Percentiles rank a stretch among this genome's conserved stretches.
These are phyloP conservation scores for Anhinga anhinga DNA, from an alignment of 2,113 vertebrate genomes.

Conservation along the genomic window DNA sequence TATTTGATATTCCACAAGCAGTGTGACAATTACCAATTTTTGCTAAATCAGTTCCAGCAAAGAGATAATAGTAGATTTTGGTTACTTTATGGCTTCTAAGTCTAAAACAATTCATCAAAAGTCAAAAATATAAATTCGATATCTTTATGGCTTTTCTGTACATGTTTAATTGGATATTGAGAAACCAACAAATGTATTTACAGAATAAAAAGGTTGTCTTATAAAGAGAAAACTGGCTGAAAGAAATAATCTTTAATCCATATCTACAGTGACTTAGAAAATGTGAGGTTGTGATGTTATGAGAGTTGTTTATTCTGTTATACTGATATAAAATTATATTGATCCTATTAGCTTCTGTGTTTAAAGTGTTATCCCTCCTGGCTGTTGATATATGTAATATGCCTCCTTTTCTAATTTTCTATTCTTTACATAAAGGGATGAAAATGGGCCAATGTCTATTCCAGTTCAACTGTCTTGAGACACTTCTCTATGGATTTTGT, in stretches of 20 bases:
- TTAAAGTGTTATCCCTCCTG: not conserved
- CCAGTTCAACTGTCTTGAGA: not conserved
- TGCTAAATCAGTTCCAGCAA: not conserved
- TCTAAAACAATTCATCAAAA: not conserved
- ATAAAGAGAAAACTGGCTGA: not conserved
- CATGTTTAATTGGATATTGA: not conserved
- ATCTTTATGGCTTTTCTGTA: not conserved
- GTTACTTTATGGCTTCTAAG: not conserved
- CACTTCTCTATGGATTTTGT: not conserved
- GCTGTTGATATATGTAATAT: not conserved
- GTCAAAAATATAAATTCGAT: not conserved
- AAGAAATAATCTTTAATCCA: not conserved
- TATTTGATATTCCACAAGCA: not conserved
- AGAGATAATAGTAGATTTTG: not conserved
- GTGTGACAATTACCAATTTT: not conserved
- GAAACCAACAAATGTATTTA: not conserved
- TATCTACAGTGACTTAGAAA: not conserved
- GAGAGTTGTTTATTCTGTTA: not conserved
- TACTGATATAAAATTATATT: not conserved
- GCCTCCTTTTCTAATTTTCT: not conserved
- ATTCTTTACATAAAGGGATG: not conserved
- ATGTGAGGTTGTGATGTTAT: not conserved
- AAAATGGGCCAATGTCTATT: not conserved
- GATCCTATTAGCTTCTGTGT: not conserved
- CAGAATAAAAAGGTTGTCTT: not conserved